phyloP scores from a whole-genome alignment of 2,113 vertebrate genomes.

The Coregonus clupeaformis region DNA sequence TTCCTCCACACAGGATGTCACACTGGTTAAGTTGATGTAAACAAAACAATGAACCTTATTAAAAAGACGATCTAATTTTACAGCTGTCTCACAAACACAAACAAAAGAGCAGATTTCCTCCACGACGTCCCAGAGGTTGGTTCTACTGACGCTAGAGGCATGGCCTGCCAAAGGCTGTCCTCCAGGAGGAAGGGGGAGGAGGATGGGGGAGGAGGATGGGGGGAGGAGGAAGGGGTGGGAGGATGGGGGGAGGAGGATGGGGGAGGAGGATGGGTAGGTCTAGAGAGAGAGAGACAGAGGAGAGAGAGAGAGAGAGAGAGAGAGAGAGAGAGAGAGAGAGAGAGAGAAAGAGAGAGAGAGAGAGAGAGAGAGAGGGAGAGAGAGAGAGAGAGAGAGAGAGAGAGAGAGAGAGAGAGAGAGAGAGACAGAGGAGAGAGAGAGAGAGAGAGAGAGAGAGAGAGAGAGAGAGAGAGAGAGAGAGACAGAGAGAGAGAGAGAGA shows the following conservation, averaged over 20 bases:
- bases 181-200: too few species aligned
- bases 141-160: constrained; percentile 7
- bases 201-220: too few species aligned
- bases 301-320: too few species aligned
- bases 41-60: constrained; percentile 53
- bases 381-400: background rate
- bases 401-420: constrained; percentile 1
- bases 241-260: too few species aligned
- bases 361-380: background rate
- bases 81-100: constrained; percentile 42
- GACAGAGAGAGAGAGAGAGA: too few species aligned
- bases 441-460: too few species aligned
- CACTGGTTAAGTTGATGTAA: constrained; percentile 39
- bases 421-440: too few species aligned
- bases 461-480: background rate
- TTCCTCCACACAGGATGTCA: constrained; percentile 19
- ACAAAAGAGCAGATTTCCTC: constrained; percentile 29
- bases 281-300: too few species aligned
- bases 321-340: too few species aligned
- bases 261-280: too few species aligned
- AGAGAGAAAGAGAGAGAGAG: background rate
- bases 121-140: constrained; percentile 13
- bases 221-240: too few species aligned
- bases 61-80: constrained; percentile 53
- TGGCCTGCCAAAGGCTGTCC: background rate